These are phyloP conservation scores for Dryas iulia DNA, from an alignment of 1,140 invertebrate genomes.

Conservation along the genomic window DNA sequence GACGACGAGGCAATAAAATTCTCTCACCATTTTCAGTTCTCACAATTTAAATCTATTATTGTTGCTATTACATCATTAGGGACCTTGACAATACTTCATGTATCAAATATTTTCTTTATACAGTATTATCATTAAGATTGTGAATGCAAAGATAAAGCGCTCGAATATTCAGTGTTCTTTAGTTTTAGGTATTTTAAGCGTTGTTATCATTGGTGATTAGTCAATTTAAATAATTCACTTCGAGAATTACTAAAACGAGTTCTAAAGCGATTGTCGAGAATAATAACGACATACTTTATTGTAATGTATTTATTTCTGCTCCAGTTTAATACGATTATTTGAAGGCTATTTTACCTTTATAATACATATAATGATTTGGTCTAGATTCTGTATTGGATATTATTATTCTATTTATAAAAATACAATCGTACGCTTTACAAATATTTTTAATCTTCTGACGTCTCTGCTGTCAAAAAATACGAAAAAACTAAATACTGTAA, in stretches of 20 bases:
- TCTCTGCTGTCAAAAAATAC: too few relatives aligned
- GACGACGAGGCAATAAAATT: slow-evolving; percentile 42
- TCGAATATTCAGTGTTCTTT: neutral
- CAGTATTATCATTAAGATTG: slow-evolving; percentile 4
- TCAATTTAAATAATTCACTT: slow-evolving; percentile 11
- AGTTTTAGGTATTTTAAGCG: neutral
- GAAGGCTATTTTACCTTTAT: neutral
- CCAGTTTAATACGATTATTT: neutral
- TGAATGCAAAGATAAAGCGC: neutral
- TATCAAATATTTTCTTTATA: slow-evolving; percentile 50
- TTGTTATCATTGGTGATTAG: slow-evolving; percentile 2
- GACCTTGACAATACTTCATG: slow-evolving; percentile 56
- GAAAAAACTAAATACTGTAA: too few relatives aligned
- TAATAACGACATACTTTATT: neutral
- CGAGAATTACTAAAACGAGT: neutral
- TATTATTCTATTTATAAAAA: too few relatives aligned
- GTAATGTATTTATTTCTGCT: neutral
- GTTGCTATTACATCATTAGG: slow-evolving; percentile 60
- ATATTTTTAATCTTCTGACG: too few relatives aligned
- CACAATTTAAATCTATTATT: slow-evolving; percentile 52
- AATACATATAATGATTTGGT: neutral
- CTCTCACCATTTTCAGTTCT: slow-evolving; percentile 47
- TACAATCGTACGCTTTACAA: too few relatives aligned
- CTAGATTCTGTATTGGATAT: neutral
- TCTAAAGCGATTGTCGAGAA: neutral